phyloP scores from a whole-genome alignment of 1,140 invertebrate genomes.

The Temnothorax curvispinosus region DNA sequence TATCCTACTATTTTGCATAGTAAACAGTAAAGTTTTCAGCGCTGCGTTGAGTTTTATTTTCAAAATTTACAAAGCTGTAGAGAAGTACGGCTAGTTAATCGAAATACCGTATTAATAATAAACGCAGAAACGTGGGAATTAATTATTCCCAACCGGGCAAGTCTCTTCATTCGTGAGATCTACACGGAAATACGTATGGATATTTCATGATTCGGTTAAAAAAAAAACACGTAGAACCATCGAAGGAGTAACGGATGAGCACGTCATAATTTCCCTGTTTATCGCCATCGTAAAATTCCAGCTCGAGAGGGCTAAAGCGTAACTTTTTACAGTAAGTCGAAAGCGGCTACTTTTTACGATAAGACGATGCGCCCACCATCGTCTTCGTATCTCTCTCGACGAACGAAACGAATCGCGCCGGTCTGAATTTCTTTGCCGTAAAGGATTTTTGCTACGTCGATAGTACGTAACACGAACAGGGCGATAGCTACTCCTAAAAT shows the following conservation, averaged over 20 bases:
- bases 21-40: not conserved
- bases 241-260: conserved; percentile 9
- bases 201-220: conserved; percentile 17
- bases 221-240: not conserved
- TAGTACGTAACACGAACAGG: not conserved
- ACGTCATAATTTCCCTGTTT: conserved; percentile 55
- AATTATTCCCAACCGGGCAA: not conserved
- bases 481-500: conserved; percentile 28
- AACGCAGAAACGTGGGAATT: not conserved
- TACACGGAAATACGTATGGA: not conserved
- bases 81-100: not conserved
- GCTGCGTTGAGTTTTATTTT: not conserved
- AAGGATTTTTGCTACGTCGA: conserved; percentile 14
- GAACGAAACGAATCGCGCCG: conserved; percentile 10
- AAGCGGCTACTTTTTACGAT: conserved; percentile 33
- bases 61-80: not conserved
- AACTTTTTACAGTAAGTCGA: conserved; percentile 50
- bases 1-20: not conserved
- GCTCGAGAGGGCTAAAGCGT: not conserved
- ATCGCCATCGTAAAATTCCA: conserved; percentile 29
- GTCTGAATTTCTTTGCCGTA: conserved; percentile 29
- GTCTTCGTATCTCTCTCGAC: conserved; percentile 10
- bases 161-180: not conserved
- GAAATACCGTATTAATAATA: not conserved
- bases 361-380: conserved; percentile 44